A percentile compares a stretch with the other conserved stretches of the same genome.
phyloP scores from a whole-genome alignment of 1,140 invertebrate genomes.

The Panagrolaimus sp. region DNA sequence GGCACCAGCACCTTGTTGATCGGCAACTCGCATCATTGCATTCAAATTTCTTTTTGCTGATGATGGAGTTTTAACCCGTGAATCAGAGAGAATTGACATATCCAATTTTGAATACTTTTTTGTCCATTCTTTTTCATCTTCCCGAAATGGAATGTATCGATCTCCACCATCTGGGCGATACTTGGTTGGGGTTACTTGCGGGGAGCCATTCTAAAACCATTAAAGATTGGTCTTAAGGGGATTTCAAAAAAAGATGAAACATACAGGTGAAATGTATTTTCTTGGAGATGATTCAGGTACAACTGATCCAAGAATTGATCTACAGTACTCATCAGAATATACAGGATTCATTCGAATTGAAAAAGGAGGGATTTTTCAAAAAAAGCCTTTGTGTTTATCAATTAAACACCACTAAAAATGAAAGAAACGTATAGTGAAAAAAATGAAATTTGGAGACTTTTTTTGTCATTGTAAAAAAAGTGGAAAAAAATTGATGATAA shows the following conservation, averaged over 20 bases:
- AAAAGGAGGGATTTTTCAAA: no score
- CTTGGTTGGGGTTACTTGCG: slow-evolving; percentile 50
- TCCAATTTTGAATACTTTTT: neutral
- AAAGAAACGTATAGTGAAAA: no score
- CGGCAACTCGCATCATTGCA: neutral
- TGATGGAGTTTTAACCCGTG: neutral
- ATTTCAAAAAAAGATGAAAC: neutral
- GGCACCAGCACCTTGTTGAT: neutral
- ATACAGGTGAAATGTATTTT: slow-evolving; percentile 1
- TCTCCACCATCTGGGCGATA: slow-evolving; percentile 51
- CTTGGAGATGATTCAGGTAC: slow-evolving; percentile 1
- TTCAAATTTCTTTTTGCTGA: neutral
- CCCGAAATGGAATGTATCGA: slow-evolving; percentile 37
- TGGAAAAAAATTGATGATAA: no score
- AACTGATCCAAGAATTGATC: neutral
- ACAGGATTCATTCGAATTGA: slow-evolving; percentile 4
- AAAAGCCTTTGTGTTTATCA: no score
- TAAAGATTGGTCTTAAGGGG: neutral
- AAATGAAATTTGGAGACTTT: no score
- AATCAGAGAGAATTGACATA: neutral
- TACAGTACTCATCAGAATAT: slow-evolving; percentile 1
- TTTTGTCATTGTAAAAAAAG: no score
- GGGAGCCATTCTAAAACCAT: slow-evolving; percentile 45
- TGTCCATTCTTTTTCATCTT: slow-evolving; percentile 28
- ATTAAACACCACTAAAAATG: no score